These are phyloP conservation scores for Eupithecia tripunctaria DNA, from an alignment of 2,888 invertebrate species.

Conservation along the genomic window DNA sequence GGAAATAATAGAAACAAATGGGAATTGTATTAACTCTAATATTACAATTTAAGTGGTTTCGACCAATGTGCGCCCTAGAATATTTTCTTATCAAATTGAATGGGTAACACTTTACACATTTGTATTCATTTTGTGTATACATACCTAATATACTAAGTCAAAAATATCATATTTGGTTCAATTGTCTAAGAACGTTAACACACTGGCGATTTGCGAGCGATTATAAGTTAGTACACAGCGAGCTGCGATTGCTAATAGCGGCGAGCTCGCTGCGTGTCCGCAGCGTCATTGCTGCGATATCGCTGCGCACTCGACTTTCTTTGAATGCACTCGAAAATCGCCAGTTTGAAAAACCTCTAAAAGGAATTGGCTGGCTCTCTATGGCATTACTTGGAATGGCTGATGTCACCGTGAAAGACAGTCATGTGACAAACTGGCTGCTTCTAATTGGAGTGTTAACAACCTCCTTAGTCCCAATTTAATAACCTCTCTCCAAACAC, in stretches of 20 bases:
- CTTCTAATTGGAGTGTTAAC: neutral
- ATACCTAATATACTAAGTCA: neutral
- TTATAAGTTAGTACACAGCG: no score
- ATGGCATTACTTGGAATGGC: neutral
- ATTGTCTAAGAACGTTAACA: neutral
- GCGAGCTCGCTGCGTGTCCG: no score
- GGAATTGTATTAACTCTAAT: constrained; percentile 24
- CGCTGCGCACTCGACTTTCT: no score
- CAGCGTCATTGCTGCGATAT: no score
- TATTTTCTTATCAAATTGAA: neutral
- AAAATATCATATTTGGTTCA: neutral
- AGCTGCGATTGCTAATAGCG: no score
- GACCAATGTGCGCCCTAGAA: neutral
- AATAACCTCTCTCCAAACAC: neutral
- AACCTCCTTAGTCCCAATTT: neutral
- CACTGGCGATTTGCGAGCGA: no score
- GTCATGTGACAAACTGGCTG: neutral
- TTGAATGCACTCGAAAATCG: no score
- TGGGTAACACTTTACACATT: neutral
- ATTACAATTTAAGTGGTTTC: neutral
- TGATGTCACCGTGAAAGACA: neutral
- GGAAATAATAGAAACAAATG: constrained; percentile 32
- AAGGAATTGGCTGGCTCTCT: neutral
- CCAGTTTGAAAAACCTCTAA: no score
- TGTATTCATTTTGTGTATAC: neutral